Base-by-base conservation (phyloP, 2,888 invertebrate species). In the Hermodice carunculata region DNA sequence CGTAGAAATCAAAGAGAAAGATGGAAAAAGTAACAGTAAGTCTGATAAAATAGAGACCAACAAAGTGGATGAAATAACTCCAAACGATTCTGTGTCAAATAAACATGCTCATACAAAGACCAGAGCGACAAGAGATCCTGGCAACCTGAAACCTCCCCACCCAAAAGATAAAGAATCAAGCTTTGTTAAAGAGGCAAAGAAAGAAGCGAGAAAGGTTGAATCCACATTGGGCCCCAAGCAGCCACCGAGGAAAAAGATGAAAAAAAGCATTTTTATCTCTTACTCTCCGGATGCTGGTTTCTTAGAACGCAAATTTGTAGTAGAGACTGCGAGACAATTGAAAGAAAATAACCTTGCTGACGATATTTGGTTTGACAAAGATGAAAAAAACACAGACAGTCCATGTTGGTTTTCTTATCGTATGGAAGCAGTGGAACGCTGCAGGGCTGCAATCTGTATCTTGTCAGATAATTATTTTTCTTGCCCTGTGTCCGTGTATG, bases 331-430 rank as follows among this genome's bases (percentile, higher is more conserved):
- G 6, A 71, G 76, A 44, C 83, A 85, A 59, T 67, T 85, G 32
- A 85, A 84, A 58, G 83, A 83, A 63, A 84, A 83, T 63, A 82
- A 83, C 57, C 67, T 84, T 24, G 80, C 82, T 8, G 84, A 83
- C 51, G 83, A 83, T 65, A 78, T 85, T 34, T 84, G 84, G 84
- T 84, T 84, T 73, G 85, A 85, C 64, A 82, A 81, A 63, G 84
- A 84, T 69, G 84, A 85, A 65, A 77, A 77, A 37, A 78, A 76
- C 59, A 83, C 79, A 1, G 83, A 81, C 66, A 82, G 78, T 63
- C 82, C 84, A 3, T 79, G 80, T 58, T 85, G 85, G 84, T 83
- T 84, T 66, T 81, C 83, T 3, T 52, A 77, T 59, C 65, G 84
- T n/a, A 78, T 84, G 80, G 84, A 84, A 66, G 80, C 83, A 2